These are phyloP conservation scores for Parus major DNA, from an alignment of 2,113 vertebrate genomes.

Conservation along the genomic window DNA sequence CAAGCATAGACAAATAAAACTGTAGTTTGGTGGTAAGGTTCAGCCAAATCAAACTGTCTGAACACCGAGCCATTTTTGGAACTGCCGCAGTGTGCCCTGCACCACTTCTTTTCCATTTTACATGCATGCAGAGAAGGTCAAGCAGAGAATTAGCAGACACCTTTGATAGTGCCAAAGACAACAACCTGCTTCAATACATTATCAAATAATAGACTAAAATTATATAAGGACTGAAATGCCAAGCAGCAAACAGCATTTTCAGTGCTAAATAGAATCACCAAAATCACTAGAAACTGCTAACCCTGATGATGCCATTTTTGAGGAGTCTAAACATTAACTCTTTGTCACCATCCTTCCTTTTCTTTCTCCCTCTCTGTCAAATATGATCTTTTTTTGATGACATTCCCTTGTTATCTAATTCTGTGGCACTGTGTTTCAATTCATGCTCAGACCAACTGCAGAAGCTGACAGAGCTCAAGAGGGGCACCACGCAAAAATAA, in stretches of 20 bases:
- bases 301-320: not conserved
- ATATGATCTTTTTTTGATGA: not conserved
- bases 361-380: not conserved
- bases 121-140: constrained; percentile 44
- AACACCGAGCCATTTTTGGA: not conserved
- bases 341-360: not conserved
- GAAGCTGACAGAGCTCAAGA: not conserved
- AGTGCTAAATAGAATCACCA: constrained; percentile 23
- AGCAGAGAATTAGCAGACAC: constrained; percentile 46
- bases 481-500: not conserved
- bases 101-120: not conserved
- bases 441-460: not conserved
- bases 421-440: not conserved
- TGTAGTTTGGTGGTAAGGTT: not conserved
- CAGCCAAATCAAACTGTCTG: not conserved
- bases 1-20: not conserved
- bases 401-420: not conserved
- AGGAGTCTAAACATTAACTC: not conserved
- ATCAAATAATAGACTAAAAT: constrained; percentile 61
- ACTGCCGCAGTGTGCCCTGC: not conserved
- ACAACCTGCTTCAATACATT: constrained; percentile 42
- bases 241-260: constrained; percentile 39
- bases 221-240: constrained; percentile 61
- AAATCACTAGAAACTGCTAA: constrained; percentile 28
- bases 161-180: constrained; percentile 57